Evolutionary conservation across 2,113 vertebrate genomes (phyloP).

Genomic region (Pygoscelis antarcticus): DNA sequence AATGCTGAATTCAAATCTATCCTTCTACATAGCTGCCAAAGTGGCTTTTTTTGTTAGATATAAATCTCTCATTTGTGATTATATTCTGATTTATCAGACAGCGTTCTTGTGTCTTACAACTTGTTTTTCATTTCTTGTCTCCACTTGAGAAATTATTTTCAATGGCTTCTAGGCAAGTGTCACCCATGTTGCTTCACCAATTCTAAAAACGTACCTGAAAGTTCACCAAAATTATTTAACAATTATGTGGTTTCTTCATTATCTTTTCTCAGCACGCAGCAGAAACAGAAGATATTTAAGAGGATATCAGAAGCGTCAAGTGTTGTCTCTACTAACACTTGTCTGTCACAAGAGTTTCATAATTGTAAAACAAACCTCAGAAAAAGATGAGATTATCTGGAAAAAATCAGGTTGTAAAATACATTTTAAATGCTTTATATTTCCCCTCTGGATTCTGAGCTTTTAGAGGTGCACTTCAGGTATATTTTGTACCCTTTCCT

Average conservation of each 20-base stretch:
- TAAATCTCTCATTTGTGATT: background rate
- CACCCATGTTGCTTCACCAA: background rate
- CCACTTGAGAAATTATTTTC: background rate
- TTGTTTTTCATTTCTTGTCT: background rate
- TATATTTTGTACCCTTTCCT: background rate
- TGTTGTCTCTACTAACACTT: background rate
- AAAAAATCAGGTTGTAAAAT: background rate
- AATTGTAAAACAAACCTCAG: background rate
- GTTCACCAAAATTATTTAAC: background rate
- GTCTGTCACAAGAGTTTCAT: background rate
- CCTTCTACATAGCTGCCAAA: background rate
- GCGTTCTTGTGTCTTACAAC: rapidly evolving
- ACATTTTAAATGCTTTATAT: background rate
- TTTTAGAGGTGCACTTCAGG: background rate
- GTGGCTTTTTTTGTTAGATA: background rate
- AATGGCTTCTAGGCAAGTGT: background rate
- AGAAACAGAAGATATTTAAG: background rate
- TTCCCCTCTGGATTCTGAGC: background rate
- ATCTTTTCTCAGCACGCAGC: background rate
- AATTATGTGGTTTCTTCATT: background rate
- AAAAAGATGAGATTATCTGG: background rate
- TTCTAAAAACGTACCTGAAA: background rate
- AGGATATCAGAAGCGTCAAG: background rate
- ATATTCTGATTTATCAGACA: background rate
- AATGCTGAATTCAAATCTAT: background rate